phyloP scores from a whole-genome alignment of 2,113 vertebrate species.

The Monarcha castaneiventris region DNA sequence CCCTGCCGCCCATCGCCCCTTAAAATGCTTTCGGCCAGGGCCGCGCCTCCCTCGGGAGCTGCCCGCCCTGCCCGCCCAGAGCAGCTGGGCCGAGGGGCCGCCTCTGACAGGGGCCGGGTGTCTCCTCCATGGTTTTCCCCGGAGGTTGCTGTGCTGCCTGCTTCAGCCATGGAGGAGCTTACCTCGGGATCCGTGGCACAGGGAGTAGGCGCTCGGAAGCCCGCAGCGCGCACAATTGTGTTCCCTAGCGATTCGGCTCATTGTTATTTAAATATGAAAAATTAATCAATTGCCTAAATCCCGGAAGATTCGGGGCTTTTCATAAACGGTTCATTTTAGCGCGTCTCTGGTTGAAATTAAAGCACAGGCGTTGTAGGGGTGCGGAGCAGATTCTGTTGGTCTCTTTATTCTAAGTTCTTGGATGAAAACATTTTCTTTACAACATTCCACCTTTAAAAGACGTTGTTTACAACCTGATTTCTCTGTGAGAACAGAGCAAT shows the following conservation, averaged over 20 bases:
- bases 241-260: neutral
- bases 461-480: neutral
- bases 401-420: neutral
- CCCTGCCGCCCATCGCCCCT: too few species aligned
- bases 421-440: neutral
- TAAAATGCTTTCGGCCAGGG: rapidly evolving
- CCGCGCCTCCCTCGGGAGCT: rapidly evolving
- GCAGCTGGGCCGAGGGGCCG: rapidly evolving
- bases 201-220: rapidly evolving
- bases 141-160: neutral
- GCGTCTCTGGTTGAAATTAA: neutral
- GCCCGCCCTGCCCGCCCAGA: rapidly evolving
- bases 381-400: neutral
- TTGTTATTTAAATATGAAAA: neutral
- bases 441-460: neutral
- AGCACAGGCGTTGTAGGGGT: neutral
- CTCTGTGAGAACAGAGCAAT: neutral
- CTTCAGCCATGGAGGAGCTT: neutral
- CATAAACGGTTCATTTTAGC: neutral
- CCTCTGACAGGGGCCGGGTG: rapidly evolving
- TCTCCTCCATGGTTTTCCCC: neutral
- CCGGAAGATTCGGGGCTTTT: neutral
- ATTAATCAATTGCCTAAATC: neutral
- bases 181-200: rapidly evolving
- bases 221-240: rapidly evolving